Conservation (phyloP, 2,113 vertebrate species). For the Bufo bufo region DNA sequence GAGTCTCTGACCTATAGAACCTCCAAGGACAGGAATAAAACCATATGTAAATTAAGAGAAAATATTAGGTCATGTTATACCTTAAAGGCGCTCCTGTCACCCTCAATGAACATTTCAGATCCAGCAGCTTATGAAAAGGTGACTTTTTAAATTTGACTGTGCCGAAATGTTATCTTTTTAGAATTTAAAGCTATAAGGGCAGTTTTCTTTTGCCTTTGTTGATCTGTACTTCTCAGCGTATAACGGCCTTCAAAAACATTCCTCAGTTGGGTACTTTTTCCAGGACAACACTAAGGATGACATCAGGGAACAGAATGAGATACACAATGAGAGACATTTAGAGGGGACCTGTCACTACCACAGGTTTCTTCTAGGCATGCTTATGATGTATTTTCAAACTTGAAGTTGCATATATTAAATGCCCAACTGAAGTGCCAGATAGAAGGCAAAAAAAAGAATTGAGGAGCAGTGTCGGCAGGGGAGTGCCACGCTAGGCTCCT, state of each 20-base stretch:
- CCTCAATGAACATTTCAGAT: slow-evolving; percentile 2
- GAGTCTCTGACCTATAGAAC: not conserved
- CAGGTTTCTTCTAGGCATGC: not conserved
- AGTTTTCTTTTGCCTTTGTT: not conserved
- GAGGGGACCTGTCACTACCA: not conserved
- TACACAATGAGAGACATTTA: not conserved
- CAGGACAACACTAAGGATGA: not conserved
- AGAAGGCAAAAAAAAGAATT: not conserved
- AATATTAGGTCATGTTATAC: slow-evolving; percentile 18
- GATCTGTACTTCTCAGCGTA: not conserved
- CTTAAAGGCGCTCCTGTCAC: slow-evolving; percentile 11
- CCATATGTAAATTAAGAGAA: slow-evolving; percentile 1
- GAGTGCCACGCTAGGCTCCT: not conserved
- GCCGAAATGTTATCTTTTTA: not conserved
- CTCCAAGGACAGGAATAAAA: not conserved
- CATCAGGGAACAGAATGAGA: no score
- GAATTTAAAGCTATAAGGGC: not conserved
- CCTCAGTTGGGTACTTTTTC: not conserved
- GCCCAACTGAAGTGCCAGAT: not conserved
- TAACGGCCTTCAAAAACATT: not conserved
- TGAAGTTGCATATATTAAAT: not conserved
- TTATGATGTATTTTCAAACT: not conserved
- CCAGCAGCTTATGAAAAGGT: not conserved
- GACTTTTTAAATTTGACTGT: not conserved
- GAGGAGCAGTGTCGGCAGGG: not conserved